Base-by-base conservation (phyloP, 2,113 vertebrate genomes). In the Rhabdornis inornatus region DNA sequence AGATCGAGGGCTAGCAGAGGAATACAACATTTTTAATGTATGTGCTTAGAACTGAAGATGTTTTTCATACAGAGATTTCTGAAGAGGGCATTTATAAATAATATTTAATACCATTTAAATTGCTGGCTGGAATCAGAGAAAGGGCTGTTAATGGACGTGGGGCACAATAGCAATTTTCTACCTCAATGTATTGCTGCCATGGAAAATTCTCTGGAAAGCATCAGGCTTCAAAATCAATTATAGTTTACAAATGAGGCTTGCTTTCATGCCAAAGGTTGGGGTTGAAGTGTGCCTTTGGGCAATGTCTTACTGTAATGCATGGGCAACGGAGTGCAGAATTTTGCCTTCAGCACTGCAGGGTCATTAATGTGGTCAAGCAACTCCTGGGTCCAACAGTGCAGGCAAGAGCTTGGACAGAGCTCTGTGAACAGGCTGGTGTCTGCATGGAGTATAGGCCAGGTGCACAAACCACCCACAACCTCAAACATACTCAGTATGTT, bases 181-280 rank as follows among this genome's bases (percentile, higher is more conserved):
- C 76, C 50, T 95, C 71, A 47, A 56, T 88, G 42, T 89, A 85
- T 42, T 89, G 65, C 69, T 93, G 79, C 66, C 40, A 77, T 42
- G 71, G 79, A 93, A 87, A 96, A 93, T 56, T 79, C 57, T 83
- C 78, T 68, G 90, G 79, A 91, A 96, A 94, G 50, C 59, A 82
- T 56, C 65, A 86, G 70, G 66, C 70, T 94, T 91, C 74, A 83
- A 72, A 96, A 95, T 94, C 72, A 87, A 85, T 87, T 94, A 77
- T 17, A 68, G 77, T 87, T 75, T 83, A 84, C 81, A 89, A 94
- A 83, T 89, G 68, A 78, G 83, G 66, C 82, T 90, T 84, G 69
- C 27, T 94, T 92, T 93, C 79, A 60, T 60, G 90, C 55, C 55
- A 77, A 53, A 92, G 72, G 53, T 3, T 78, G 77, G 20, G 83